These are phyloP conservation scores for Penaeus indicus DNA, from an alignment of 1,140 invertebrate species.

Conservation along the genomic window DNA sequence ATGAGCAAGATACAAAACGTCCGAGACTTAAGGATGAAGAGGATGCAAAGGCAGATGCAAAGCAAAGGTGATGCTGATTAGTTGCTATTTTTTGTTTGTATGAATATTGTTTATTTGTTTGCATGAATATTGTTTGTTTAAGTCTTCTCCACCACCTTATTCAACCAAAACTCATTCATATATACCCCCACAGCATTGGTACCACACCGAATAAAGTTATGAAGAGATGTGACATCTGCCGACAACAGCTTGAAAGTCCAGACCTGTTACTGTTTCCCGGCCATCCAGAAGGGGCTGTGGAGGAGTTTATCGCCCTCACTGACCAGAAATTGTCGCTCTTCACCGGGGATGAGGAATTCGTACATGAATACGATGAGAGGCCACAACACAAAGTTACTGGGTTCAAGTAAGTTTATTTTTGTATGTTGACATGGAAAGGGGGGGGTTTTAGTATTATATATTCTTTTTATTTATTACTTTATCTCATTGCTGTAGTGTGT, in stretches of 20 bases:
- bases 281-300: conserved; percentile 81
- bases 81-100: neutral
- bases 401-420: conserved; percentile 70
- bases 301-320: conserved; percentile 83
- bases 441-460: too few relatives aligned
- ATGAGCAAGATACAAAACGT: conserved; percentile 23
- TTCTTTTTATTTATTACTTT: too few relatives aligned
- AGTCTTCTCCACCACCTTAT: too few relatives aligned
- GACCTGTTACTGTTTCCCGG: conserved; percentile 80
- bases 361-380: conserved; percentile 75
- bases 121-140: neutral
- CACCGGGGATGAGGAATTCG: conserved; percentile 74
- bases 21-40: conserved; percentile 9
- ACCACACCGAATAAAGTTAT: neutral
- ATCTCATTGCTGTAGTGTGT: too few relatives aligned
- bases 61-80: neutral
- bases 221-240: conserved; percentile 74
- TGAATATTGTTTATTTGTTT: neutral
- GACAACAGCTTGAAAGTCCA: conserved; percentile 77
- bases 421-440: neutral
- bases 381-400: conserved; percentile 79
- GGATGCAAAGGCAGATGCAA: neutral
- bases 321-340: conserved; percentile 82
- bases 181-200: neutral
- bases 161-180: neutral